Base-by-base conservation (phyloP, 64 coral and sea anemone genomes). In the Stichodactyla helianthus region DNA sequence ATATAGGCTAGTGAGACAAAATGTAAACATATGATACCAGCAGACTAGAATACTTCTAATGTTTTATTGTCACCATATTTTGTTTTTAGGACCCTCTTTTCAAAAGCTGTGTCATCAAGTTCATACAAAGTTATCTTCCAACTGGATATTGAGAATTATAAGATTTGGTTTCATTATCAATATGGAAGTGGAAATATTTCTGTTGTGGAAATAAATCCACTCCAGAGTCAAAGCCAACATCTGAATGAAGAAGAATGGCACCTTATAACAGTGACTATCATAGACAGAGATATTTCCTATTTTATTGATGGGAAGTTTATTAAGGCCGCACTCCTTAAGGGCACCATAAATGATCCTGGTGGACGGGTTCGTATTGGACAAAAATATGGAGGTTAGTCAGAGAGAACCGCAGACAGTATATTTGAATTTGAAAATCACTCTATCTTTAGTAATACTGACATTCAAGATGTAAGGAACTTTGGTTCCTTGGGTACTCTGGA, bases 271-370 rank as follows among this genome's bases (percentile, higher is more conserved):
- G 88, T 95, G 14, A 88, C 93, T 55, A 86, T 94, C 6, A 63
- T 94, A 59, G 83, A 90, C 59, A 94, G 63, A 84, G 89, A 89
- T 20, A 14, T 98, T 56, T 94, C 93, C 5, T 99, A 99, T 77
- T 99, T 90, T 52, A 93, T 99, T 88, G 93, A 99, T 91, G 97
- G 97, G 6, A 77, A 90, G 79, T 94, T 89, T 77, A 81, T 94
- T 77, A 82, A 81, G 31, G 79, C 62, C 17, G 77, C 59, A n/a
- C 54, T 57, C 15, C 54, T 94, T 5, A 90, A 52, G 61, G 88
- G 55, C 50, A 20, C 53, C 7, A 84, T 94, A 16, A 20, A 16
- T 59, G 88, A 90, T 90, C 18, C 5, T 50, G 52, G 59, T 28
- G 88, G 88, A 51, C 44, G 5, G 19, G 11, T 87, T 8, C 78